Evolutionary conservation across 2,888 invertebrate genomes (phyloP).

Genomic region (Carabus problematicus): DNA sequence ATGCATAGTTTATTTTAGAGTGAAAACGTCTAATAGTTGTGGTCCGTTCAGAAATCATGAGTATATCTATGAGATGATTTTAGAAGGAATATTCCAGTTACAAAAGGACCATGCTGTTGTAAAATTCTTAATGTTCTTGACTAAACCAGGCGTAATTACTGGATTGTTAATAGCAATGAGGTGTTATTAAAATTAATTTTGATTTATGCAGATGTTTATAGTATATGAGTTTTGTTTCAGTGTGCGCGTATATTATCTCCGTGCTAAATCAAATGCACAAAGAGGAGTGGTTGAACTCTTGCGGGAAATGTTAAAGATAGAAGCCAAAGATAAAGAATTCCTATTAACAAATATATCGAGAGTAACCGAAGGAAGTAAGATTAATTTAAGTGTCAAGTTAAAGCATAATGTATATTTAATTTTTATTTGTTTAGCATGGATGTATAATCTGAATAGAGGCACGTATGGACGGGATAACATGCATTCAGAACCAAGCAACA

Average conservation of each 20-base stretch:
- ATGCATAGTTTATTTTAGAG: not conserved
- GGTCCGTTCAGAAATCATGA: constrained; percentile 69
- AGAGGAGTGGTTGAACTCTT: constrained; percentile 67
- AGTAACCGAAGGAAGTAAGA: constrained; percentile 66
- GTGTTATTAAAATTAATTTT: constrained; percentile 55
- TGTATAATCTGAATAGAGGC: constrained; percentile 30
- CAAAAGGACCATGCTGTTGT: constrained; percentile 59
- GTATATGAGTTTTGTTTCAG: constrained; percentile 55
- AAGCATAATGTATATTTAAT: not conserved
- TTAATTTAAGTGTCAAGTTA: not conserved
- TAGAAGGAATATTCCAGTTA: constrained; percentile 64
- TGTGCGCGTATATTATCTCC: constrained; percentile 68
- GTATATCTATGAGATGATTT: constrained; percentile 66
- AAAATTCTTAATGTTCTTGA: constrained; percentile 60
- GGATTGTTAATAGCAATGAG: constrained; percentile 67
- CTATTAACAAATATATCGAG: constrained; percentile 68
- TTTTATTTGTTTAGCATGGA: constrained; percentile 28
- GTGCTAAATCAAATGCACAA: constrained; percentile 69
- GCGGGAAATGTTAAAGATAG: constrained; percentile 69
- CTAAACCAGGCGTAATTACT: constrained; percentile 69
- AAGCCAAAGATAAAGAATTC: constrained; percentile 75
- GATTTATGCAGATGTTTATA: not conserved
- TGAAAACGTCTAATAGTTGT: constrained; percentile 60
- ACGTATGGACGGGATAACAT: constrained; percentile 43
- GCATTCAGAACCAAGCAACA: constrained; percentile 58